Evolutionary conservation across 2,113 vertebrate species (phyloP).

Genomic region (Pristiophorus japonicus): DNA sequence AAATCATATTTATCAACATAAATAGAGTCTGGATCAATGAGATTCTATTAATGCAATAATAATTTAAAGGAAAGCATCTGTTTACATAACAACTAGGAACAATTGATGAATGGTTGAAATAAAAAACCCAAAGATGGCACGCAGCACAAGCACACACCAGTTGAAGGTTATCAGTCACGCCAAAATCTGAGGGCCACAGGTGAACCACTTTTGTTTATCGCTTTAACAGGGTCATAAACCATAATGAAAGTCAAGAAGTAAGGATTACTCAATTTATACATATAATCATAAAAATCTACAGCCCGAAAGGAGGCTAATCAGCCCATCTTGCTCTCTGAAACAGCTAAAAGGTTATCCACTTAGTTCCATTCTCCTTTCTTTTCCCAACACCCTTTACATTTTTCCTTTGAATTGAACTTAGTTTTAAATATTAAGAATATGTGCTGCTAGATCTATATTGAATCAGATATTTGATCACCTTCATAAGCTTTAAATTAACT

Average conservation of each 20-base stretch:
- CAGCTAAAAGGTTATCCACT: neutral
- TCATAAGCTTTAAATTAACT: neutral
- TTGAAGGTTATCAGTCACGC: neutral
- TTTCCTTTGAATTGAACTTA: neutral
- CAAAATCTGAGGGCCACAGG: neutral
- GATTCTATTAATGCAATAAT: neutral
- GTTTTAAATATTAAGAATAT: neutral
- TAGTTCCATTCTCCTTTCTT: neutral
- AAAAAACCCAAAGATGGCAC: neutral
- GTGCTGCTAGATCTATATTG: neutral
- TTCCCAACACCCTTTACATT: neutral
- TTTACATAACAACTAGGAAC: neutral
- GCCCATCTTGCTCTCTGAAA: neutral
- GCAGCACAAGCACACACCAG: neutral
- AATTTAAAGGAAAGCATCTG: conserved; percentile 5
- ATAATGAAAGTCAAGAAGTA: neutral
- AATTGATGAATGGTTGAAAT: neutral
- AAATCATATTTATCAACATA: conserved; percentile 3
- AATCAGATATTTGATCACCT: neutral
- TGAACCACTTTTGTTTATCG: conserved; percentile 11
- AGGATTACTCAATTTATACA: conserved; percentile 13
- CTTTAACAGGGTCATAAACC: neutral
- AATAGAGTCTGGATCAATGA: neutral
- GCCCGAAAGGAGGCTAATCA: neutral
- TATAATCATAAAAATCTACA: neutral